Base-by-base conservation (phyloP, 2,113 vertebrate species). In the Nesogale talazaci region DNA sequence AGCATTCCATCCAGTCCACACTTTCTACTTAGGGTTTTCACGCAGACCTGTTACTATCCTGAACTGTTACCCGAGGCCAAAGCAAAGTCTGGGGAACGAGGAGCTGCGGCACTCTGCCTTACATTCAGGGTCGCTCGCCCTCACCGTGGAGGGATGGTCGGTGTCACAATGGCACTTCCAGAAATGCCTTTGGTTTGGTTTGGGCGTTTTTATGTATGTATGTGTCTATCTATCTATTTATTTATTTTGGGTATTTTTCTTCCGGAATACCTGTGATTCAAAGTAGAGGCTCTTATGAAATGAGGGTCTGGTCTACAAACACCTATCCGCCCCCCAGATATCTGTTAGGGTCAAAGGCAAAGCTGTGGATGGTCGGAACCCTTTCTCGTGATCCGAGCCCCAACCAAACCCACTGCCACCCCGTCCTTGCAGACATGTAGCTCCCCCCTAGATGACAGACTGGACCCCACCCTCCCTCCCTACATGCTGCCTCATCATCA, bases 251-350 rank as follows among this genome's bases (percentile, higher is more conserved):
- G n/a, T n/a, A n/a, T n/a, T n/a, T n/a, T 31, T 67, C 46, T 61
- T 94, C 72, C 89, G 85, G 70, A 90, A 87, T 87, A n/a, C 22
- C n/a, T 69, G 46, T 46, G 75, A 79, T 89, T 74, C 16, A 38
- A 52, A 25, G 14, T 75, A 12, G 16, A 16, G 61, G 77, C 40
- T n/a, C 7, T 40, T 20, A 0, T 83, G 86, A 90, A 59, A 56
- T 85, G 6, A 31, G 40, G 9, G 0, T 76, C 84, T 70, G 74
- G 16, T 67, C 27, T 92, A 25, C 86, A 72, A 46, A 74, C 65
- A 67, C 9, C 36, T 6, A 1, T 14, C 40, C 25, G 67, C 46
- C 3, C 8, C 72, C 12, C 14, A 77, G n/a, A 56, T 17, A 23
- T 19, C 14, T 10, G 2, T 75, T 10, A 8, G 11, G 31, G 7